Conservation (phyloP, 2,888 invertebrate species). For the Xanthorhoe designata region DNA sequence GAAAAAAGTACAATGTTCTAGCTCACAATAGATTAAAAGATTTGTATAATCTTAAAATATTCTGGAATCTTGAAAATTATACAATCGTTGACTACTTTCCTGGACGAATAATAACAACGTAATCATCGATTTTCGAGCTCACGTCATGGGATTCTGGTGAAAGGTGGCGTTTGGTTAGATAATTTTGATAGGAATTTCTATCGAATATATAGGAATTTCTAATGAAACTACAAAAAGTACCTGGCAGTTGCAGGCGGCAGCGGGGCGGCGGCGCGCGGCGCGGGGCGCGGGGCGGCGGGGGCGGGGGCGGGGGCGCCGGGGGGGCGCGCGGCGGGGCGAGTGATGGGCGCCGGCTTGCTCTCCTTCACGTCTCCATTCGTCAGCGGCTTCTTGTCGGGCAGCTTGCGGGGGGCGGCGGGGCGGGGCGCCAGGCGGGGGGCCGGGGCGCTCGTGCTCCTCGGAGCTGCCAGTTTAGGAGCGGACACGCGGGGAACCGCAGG, state of each 20-base stretch:
- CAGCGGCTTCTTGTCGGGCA: conserved; percentile 80
- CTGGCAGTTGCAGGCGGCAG: conserved; percentile 48
- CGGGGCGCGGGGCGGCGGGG: conserved; percentile 47
- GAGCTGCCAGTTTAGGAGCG: conserved; percentile 23
- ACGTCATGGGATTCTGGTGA: no score
- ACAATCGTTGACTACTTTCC: no score
- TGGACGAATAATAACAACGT: no score
- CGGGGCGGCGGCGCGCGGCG: conserved; percentile 50
- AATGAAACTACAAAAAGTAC: conserved; percentile 7
- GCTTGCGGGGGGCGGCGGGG: conserved; percentile 38
- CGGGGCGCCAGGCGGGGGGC: conserved; percentile 48
- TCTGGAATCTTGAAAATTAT: no score
- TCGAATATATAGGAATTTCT: neutral
- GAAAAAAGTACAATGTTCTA: no score
- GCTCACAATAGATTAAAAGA: no score
- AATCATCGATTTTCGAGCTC: no score
- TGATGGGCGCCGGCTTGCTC: conserved; percentile 46
- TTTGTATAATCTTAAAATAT: no score
- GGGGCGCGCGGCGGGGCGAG: conserved; percentile 48
- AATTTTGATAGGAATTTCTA: no score
- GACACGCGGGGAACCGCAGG: conserved; percentile 31
- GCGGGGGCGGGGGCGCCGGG: conserved; percentile 51
- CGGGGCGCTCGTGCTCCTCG: conserved; percentile 9
- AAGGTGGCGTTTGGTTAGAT: no score
- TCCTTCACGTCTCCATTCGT: conserved; percentile 85